Evolutionary conservation across 1,140 invertebrate species (phyloP).

Genomic region (Diabrotica virgifera): DNA sequence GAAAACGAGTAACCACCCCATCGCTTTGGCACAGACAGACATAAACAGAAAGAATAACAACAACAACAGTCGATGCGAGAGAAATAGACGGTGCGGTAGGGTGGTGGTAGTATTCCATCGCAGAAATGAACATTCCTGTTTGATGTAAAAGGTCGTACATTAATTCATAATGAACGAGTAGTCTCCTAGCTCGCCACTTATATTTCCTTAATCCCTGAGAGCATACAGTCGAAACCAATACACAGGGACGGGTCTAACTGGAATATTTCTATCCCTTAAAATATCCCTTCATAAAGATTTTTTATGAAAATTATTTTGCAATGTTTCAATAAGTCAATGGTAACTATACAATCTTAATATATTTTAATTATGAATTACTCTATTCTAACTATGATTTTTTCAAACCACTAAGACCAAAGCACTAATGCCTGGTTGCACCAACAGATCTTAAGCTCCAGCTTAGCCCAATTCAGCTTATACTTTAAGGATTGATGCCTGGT

Average conservation of each 20-base stretch:
- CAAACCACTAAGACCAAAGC: too few relatives aligned
- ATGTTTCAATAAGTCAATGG: too few relatives aligned
- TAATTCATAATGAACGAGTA: slow-evolving; percentile 50
- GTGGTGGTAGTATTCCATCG: slow-evolving; percentile 37
- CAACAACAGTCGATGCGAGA: slow-evolving; percentile 17
- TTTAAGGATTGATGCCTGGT: too few relatives aligned
- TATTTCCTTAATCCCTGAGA: slow-evolving; percentile 50
- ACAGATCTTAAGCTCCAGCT: too few relatives aligned
- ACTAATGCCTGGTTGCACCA: too few relatives aligned
- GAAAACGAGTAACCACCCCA: background rate
- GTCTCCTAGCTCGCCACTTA: slow-evolving; percentile 48
- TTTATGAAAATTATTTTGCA: too few relatives aligned
- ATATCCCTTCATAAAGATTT: too few relatives aligned
- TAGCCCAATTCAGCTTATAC: too few relatives aligned
- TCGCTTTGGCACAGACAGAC: slow-evolving; percentile 2
- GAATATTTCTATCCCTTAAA: too few relatives aligned
- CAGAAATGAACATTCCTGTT: slow-evolving; percentile 48
- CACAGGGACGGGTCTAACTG: background rate
- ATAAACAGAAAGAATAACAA: slow-evolving; percentile 19
- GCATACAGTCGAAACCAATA: slow-evolving; percentile 43
- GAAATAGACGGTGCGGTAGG: slow-evolving; percentile 16
- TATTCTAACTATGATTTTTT: too few relatives aligned
- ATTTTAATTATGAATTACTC: too few relatives aligned
- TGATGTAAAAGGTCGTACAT: slow-evolving; percentile 50
- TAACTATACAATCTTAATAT: too few relatives aligned